Base-by-base conservation (phyloP, 2,113 vertebrate species). In the Onychorhynchus coronatus region DNA sequence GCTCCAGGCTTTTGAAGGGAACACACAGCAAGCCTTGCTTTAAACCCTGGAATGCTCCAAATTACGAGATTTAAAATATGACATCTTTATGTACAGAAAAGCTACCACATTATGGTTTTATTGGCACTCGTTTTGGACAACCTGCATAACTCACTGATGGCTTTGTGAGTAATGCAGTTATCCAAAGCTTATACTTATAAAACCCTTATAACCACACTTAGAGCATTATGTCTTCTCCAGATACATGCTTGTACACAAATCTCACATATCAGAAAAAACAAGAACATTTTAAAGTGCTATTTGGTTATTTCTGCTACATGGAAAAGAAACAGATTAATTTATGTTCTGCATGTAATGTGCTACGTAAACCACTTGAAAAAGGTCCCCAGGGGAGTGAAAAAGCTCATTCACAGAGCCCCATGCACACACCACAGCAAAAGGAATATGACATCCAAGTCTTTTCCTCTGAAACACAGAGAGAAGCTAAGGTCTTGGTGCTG, bases 21-120 rank as follows among this genome's bases (percentile, higher is more conserved):
- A 92, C 92, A 92, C 85, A 87, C 85, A 93, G 93, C 88, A 85
- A 95, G 95, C 76, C 70, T 93, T 0, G 8, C 83, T 95, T 97
- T 88, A 96, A 95, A 95, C 61, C 80, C 83, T 75, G 88, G 72
- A 95, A 95, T 91, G 92, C 81, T 96, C 91, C 92, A 91, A 95
- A 93, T 96, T 75, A 95, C 65, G 73, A 92, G 91, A 95, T 96
- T 95, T 96, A 95, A 97, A 96, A 94, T 91, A 88, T 93, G 96
- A 97, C 96, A 97, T 94, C 92, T 97, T 97, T 97, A 97, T 97
- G 93, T 92, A 94, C 90, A 95, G 96, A 97, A 96, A 96, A 96
- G 95, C 95, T 94, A 95, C 96, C 93, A 91, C 91, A 94, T 97
- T 97, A 95, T 94, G 90, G 90, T 96, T 97, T 97, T 96, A 97